Base-by-base conservation (phyloP, 2,113 vertebrate species). In the Serinus canaria region DNA sequence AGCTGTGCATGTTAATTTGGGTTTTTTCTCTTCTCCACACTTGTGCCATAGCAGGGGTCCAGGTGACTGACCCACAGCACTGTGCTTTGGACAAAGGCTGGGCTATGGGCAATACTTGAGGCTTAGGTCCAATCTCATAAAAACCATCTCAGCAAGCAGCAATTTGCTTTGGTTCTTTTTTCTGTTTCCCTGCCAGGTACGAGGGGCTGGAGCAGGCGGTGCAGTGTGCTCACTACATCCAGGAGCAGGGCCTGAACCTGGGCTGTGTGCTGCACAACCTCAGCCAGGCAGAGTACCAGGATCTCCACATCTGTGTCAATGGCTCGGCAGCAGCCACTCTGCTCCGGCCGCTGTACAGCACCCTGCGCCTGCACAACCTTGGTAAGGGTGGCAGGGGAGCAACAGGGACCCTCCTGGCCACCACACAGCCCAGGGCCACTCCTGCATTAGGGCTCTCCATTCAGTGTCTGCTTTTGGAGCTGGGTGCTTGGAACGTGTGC, bases 291-390 rank as follows among this genome's bases (percentile, higher is more conserved):
- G 97, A 98, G 15, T 99, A 98, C 88, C 98, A 85, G n/a, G 97
- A 99, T 24, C 98, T 99, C 60, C 98, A 97, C 83, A 72, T 99
- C 9, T 99, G 98, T 83, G 97, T 99, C 47, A 99, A 99, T 24
- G 98, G 98, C 9, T 98, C 98, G 0, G 98, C 97, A 7, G 35
- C 94, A 18, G 78, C 82, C 14, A 87, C 92, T 0, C 59, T 47
- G 10, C 92, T 99, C 33, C 94, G 84, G 89, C 91, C 98, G 0
- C 87, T 94, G 4, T 99, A 98, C 37, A 64, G 91, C 90, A 97
- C 97, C 63, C 95, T 99, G 18, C 98, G 97, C 80, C 97, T 98
- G 56, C 98, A 99, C 81, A 98, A 99, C 96, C 97, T 98, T 9
- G 98, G 99, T 99, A 97, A 94, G 2, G 3, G 6, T 5, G 58